A percentile compares a stretch with the other conserved stretches of the same genome.
Evolutionary conservation across 2,797 vertebrate species (phyloP).

Genomic region (Sylvilagus floridanus): DNA sequence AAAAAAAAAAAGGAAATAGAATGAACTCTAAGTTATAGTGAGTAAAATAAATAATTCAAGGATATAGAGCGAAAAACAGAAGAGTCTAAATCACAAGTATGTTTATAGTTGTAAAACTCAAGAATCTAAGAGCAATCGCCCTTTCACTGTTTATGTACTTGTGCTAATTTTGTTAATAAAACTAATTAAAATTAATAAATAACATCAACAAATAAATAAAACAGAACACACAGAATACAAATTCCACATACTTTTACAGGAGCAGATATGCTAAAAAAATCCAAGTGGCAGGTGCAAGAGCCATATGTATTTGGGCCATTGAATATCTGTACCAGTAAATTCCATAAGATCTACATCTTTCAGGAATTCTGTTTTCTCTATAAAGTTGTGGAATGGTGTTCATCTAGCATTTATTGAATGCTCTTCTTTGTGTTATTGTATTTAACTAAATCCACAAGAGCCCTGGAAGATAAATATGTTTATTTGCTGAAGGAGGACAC

Average conservation of each 20-base stretch:
- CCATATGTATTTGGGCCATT: not conserved
- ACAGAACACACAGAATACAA: not conserved
- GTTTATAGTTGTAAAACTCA: not conserved
- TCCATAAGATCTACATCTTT: not conserved
- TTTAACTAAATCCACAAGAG: constrained; percentile 27
- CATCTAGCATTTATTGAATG: not conserved
- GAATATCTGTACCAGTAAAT: not conserved
- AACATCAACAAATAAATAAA: not conserved
- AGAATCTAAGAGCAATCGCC: not conserved
- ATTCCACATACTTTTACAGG: not conserved
- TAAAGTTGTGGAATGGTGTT: not conserved
- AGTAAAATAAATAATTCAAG: not conserved
- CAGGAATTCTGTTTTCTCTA: not conserved
- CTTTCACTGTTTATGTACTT: not conserved
- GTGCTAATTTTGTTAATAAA: not conserved
- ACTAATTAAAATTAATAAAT: not conserved
- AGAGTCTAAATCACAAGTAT: not conserved
- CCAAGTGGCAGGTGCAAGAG: not conserved
- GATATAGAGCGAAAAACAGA: not conserved
- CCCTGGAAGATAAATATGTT: not conserved
- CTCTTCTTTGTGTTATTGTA: not conserved
- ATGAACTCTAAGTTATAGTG: not conserved
- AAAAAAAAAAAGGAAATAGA: too few relatives aligned
- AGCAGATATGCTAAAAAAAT: not conserved
- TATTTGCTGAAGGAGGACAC: not conserved